phyloP scores from a whole-genome alignment of 2,113 vertebrate genomes.

The Anarhynchus alexandrinus region DNA sequence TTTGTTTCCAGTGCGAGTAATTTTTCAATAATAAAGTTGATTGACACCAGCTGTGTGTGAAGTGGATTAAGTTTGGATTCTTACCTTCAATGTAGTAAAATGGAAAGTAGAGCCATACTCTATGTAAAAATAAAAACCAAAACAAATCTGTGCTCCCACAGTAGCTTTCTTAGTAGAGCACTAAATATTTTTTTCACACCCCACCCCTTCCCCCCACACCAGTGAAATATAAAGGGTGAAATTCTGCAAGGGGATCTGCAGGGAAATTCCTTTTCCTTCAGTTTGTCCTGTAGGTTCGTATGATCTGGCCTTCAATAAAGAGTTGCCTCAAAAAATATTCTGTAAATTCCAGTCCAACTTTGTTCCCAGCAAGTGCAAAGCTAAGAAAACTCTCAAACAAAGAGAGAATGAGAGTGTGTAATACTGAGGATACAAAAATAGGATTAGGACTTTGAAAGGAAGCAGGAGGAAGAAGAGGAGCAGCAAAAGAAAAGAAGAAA shows the following conservation, averaged over 20 bases:
- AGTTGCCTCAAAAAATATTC: neutral
- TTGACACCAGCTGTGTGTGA: neutral
- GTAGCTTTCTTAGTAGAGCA: neutral
- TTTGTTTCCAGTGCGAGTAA: neutral
- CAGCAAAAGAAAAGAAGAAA: conserved; percentile 40
- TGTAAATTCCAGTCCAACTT: neutral
- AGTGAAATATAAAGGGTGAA: neutral
- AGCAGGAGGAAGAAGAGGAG: conserved; percentile 23
- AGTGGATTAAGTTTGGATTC: neutral
- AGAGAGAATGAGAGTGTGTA: neutral
- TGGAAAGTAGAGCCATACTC: neutral
- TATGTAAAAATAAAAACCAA: neutral
- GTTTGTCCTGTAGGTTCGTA: neutral
- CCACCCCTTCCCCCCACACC: neutral
- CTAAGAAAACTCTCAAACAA: conserved; percentile 30
- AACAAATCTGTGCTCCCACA: neutral
- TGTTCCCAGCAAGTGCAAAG: conserved; percentile 33
- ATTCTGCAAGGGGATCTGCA: neutral
- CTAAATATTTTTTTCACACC: neutral
- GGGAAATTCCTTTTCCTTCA: neutral
- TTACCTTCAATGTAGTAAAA: neutral
- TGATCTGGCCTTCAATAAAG: neutral
- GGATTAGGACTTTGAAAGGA: conserved; percentile 56
- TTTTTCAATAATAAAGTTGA: neutral
- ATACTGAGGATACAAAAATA: conserved; percentile 43